phyloP scores from a whole-genome alignment of 2,888 invertebrate genomes.

The Drosophila picticornis region DNA sequence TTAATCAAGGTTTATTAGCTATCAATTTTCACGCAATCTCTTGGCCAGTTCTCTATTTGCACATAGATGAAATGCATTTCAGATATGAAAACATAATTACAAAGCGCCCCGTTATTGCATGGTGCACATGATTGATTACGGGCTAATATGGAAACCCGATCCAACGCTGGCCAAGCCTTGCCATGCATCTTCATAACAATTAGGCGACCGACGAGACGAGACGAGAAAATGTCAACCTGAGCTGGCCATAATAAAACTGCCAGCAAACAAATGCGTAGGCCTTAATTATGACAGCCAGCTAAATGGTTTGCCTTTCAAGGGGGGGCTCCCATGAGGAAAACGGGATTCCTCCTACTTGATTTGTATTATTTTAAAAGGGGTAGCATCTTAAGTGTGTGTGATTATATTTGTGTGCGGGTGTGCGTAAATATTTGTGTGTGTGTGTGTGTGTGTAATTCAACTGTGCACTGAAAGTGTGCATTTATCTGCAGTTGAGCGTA shows the following conservation, averaged over 20 bases:
- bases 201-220: slow-evolving; percentile 13
- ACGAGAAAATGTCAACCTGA: slow-evolving; percentile 40
- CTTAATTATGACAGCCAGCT: slow-evolving; percentile 66
- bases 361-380: slow-evolving; percentile 52
- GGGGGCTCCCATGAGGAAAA: slow-evolving; percentile 4
- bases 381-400: slow-evolving; percentile 17
- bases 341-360: slow-evolving; percentile 31
- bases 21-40: slow-evolving; percentile 65
- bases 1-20: slow-evolving; percentile 69
- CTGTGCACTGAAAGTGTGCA: slow-evolving; percentile 50
- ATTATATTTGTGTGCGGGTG: slow-evolving; percentile 2
- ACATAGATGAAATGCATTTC: slow-evolving; percentile 67
- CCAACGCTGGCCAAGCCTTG: slow-evolving; percentile 6
- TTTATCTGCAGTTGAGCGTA: slow-evolving; percentile 78
- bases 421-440: background rate
- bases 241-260: slow-evolving; percentile 23
- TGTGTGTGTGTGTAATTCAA: slow-evolving; percentile 12
- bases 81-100: slow-evolving; percentile 66
- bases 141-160: slow-evolving; percentile 72
- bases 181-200: slow-evolving; percentile 44
- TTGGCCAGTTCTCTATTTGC: slow-evolving; percentile 59
- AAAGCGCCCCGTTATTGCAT: slow-evolving; percentile 40
- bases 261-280: slow-evolving; percentile 49
- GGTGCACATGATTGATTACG: slow-evolving; percentile 67
- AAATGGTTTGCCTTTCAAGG: slow-evolving; percentile 27